Evolutionary conservation across 2,797 vertebrate genomes (phyloP), one percentile per base, ranked within the genome.

Genomic region (Thamnophis elegans): DNA sequence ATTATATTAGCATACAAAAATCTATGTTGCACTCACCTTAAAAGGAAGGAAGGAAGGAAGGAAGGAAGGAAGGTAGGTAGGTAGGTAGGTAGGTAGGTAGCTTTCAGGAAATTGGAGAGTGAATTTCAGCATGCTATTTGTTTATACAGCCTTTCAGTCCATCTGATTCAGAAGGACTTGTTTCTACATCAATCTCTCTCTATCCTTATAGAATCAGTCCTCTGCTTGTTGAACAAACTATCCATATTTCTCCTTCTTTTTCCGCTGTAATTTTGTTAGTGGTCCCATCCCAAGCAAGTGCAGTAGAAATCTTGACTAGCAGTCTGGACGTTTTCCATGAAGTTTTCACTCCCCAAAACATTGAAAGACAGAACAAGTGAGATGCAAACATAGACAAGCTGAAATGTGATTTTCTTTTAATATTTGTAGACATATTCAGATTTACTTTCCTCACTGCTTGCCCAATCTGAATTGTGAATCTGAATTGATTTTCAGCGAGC

Each of bases 241-340:
- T 18, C 22, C 3, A 2, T 2, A 5, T 20, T 58, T 85, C 59
- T 51, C 2, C 32, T 60, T 85, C 20, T 65, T 59, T 42, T 54
- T 42, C 28, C 56, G 54, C 2, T 68, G 16, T 78, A 11, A 0
- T 25, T 82, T 82, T 82, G 9, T 25, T 82, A 87, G 91, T 89
- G 58, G 59, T 91, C 90, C 55, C 92, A 92, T 54, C 85, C 60
- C 65, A 62, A 90, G 93, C 85, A 26, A 93, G 93, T 90, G 90
- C 85, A 91, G 91, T 94, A 91, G 94, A 36, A 65, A 14, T 32
- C 78, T 93, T 94, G 94, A 55, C 18, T 82, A 89, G 16, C 91
- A 95, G 42, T 62, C 90, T 55, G 89, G 88, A 91, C 93, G 92
- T 94, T 54, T 51, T 54, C 58, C 86, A 73, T 42, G 91, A 0